Conservation (phyloP, 1,140 invertebrate species). For the Hyphantria cunea region DNA sequence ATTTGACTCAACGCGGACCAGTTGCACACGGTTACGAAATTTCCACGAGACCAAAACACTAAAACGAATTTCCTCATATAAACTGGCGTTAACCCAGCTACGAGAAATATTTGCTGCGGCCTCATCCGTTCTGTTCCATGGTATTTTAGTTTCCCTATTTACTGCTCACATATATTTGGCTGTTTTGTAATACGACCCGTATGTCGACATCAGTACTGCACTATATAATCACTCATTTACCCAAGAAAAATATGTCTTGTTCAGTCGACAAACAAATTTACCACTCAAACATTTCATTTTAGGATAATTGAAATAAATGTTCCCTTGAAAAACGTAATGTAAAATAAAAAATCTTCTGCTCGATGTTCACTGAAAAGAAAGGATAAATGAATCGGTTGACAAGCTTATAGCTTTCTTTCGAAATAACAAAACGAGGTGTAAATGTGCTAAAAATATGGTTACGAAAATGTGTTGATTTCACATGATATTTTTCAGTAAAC, state of each 20-base stretch:
- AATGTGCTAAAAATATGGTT: slow-evolving; percentile 19
- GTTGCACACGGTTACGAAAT: slow-evolving; percentile 40
- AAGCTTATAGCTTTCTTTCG: slow-evolving; percentile 21
- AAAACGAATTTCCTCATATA: slow-evolving; percentile 52
- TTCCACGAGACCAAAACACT: slow-evolving; percentile 42
- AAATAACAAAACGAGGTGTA: slow-evolving; percentile 14
- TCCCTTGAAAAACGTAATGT: slow-evolving; percentile 27
- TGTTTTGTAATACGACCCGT: slow-evolving; percentile 17
- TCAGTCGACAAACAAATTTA: slow-evolving; percentile 23
- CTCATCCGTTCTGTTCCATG: slow-evolving; percentile 32
- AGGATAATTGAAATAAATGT: slow-evolving; percentile 28
- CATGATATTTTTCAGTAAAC: too few species aligned
- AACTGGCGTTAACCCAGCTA: slow-evolving; percentile 42
- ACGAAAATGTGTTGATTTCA: slow-evolving; percentile 11
- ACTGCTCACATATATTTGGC: slow-evolving; percentile 40
- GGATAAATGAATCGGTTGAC: slow-evolving; percentile 23
- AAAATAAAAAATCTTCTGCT: slow-evolving; percentile 18
- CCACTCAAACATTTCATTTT: slow-evolving; percentile 30
- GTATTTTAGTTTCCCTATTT: slow-evolving; percentile 44
- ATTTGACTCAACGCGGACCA: slow-evolving; percentile 31
- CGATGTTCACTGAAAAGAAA: slow-evolving; percentile 21
- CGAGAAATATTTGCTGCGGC: slow-evolving; percentile 39
- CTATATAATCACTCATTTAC: background rate
- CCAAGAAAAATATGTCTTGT: slow-evolving; percentile 15
- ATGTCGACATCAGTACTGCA: slow-evolving; percentile 12